phyloP scores from a whole-genome alignment of 2,113 vertebrate genomes.

The Microcebus griseorufus region DNA sequence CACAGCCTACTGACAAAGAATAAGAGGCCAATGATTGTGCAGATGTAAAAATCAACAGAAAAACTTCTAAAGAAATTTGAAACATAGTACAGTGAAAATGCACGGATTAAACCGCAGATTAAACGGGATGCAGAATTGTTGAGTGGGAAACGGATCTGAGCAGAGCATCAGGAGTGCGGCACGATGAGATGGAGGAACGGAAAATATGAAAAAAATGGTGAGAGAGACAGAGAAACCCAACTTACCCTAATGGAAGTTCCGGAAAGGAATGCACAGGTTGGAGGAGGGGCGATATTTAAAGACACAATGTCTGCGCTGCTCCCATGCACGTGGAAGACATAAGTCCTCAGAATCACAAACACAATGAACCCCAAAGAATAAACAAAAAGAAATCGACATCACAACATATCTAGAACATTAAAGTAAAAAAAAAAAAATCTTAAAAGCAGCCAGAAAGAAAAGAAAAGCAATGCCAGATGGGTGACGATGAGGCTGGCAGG shows the following conservation, averaged over 20 bases:
- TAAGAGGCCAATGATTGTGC: neutral
- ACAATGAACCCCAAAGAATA: neutral
- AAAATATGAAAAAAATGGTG: too few relatives aligned
- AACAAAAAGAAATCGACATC: neutral
- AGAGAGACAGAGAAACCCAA: too few relatives aligned
- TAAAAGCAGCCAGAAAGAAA: neutral
- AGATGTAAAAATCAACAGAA: neutral
- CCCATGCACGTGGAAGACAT: neutral
- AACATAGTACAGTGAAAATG: neutral
- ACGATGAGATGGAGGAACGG: rapidly evolving
- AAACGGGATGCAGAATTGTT: neutral
- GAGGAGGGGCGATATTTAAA: neutral
- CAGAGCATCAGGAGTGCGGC: neutral
- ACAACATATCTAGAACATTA: rapidly evolving
- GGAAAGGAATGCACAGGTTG: neutral
- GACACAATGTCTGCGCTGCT: rapidly evolving
- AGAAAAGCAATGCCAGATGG: rapidly evolving
- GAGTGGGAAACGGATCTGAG: neutral
- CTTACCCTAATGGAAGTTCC: neutral
- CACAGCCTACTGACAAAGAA: neutral
- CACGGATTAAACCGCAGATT: neutral
- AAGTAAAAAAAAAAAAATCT: neutral
- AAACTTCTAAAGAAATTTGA: neutral
- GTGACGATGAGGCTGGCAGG: rapidly evolving
- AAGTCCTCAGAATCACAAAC: neutral